phyloP scores from a whole-genome alignment of 2,113 vertebrate species.

The Manacus vitellinus region DNA sequence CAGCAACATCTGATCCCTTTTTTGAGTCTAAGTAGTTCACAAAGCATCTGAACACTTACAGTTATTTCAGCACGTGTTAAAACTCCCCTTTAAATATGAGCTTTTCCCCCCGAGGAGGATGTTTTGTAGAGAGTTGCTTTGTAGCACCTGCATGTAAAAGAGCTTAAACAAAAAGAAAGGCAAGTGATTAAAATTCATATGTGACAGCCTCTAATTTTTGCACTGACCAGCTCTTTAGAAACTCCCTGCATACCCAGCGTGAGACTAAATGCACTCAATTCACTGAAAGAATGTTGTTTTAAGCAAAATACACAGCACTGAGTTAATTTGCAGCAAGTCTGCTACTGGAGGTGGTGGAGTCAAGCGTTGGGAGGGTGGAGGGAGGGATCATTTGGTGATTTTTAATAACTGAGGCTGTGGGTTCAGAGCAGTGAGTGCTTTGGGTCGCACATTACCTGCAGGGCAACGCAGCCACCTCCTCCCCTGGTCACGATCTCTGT shows the following conservation, averaged over 20 bases:
- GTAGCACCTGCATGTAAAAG: not conserved
- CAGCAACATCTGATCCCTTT: not conserved
- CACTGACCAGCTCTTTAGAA: not conserved
- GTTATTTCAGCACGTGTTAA: rapidly evolving
- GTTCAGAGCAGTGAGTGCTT: not conserved
- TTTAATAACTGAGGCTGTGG: no score
- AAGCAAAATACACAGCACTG: not conserved
- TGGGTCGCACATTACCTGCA: not conserved
- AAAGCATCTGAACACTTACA: not conserved
- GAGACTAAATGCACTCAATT: rapidly evolving
- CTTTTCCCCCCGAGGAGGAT: not conserved
- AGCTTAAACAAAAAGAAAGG: not conserved
- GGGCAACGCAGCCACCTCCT: not conserved
- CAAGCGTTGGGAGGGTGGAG: not conserved
- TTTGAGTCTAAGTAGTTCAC: not conserved
- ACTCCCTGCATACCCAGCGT: not conserved
- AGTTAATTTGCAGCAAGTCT: not conserved
- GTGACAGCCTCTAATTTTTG: not conserved
- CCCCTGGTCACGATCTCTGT: not conserved
- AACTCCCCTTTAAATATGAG: not conserved
- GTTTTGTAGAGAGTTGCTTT: not conserved
- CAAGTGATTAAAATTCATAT: not conserved
- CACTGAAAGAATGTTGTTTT: not conserved
- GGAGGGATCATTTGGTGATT: not conserved
- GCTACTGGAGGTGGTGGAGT: rapidly evolving